Evolutionary conservation across 2,113 vertebrate genomes (phyloP).

Genomic region (Galbula dea): DNA sequence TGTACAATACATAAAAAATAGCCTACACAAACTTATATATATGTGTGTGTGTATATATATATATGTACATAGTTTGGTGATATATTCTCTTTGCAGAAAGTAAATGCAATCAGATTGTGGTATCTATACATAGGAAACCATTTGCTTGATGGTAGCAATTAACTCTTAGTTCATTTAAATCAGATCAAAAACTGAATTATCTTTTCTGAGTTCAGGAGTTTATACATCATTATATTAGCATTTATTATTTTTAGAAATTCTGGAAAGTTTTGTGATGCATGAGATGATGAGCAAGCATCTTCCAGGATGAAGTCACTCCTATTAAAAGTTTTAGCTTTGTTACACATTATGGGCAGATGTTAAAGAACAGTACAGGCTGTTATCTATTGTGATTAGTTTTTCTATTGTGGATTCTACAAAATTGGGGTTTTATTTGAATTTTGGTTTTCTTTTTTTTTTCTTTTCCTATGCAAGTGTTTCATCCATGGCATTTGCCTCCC

Average conservation of each 20-base stretch:
- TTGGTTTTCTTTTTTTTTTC: background rate
- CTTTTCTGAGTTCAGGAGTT: background rate
- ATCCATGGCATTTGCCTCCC: background rate
- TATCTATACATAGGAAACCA: background rate
- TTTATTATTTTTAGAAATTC: slow-evolving; percentile 41
- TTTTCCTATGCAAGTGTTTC: background rate
- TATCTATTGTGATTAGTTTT: background rate
- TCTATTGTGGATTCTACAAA: background rate
- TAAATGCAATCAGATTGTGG: background rate
- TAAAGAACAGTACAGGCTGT: background rate
- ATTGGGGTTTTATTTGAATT: too few relatives aligned
- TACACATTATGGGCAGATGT: slow-evolving; percentile 41
- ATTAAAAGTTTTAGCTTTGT: slow-evolving; percentile 22
- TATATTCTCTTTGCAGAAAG: background rate
- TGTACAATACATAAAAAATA: background rate
- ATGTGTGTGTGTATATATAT: background rate
- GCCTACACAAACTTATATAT: background rate
- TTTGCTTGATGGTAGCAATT: background rate
- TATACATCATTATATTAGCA: background rate
- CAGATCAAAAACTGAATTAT: background rate
- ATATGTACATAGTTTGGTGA: background rate
- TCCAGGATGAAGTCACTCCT: background rate
- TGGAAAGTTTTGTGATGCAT: background rate
- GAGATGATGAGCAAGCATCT: background rate
- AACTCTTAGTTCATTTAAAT: background rate